Evolutionary conservation across 2,797 vertebrate genomes (phyloP), one percentile per base, ranked within the genome.

Genomic region (Gastrophryne carolinensis): DNA sequence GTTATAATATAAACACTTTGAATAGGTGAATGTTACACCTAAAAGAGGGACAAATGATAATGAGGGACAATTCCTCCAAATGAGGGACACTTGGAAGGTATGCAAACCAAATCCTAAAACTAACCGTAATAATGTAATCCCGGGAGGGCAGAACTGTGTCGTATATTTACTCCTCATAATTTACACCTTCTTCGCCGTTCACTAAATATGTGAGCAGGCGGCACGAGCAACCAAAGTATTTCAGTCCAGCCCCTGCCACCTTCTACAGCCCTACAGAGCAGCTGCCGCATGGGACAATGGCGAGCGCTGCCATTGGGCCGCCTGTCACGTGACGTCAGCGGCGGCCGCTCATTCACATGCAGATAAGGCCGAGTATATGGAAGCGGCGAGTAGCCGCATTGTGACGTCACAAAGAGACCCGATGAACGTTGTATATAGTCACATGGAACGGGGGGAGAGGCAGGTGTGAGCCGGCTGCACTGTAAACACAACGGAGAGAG

Each of bases 361-460:
- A 78, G 72, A 78, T 66, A 57, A 60, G 61, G 53, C 68, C 9
- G 29, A 13, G 49, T 72, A 63, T 71, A 72, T 71, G 68, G 67
- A 56, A 53, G 39, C 23, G n/a, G 53, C 30, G 75, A 62, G 67
- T 68, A 72, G 53, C 52, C 75, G 68, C 75, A 66, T 37, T 50
- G 75, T 78, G 75, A 78, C 75, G 75, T 78, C 68, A 78, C 75
- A 78, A 78, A 78, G 75, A 50, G 61, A 21, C 3, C 39, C 11
- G 58, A 19, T 37, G 50, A 66, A 60, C 68, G 75, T 66, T 72
- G 39, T 52, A 24, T 69, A 30, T 35, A 39, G 58, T 78, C 75
- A 71, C 67, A 78, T 78, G 75, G 75, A 78, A 3, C 62, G 37
- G 52, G 62, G 72, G 72, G 62, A 74, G 62, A 66, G 62, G 63